phyloP scores from a whole-genome alignment of 1,140 invertebrate genomes.

The Bradynema listronoti region DNA sequence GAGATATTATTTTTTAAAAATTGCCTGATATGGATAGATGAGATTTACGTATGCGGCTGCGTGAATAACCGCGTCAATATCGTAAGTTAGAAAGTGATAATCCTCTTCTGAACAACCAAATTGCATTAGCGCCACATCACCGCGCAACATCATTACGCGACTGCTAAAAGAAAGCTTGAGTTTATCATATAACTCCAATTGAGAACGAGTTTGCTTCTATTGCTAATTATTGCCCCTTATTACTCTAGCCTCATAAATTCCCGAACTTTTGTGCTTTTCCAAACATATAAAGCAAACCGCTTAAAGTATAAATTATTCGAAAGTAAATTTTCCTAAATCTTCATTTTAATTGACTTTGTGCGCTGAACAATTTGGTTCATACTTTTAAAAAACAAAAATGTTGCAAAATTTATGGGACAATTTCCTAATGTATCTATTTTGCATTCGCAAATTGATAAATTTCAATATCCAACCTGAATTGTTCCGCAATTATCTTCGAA shows the following conservation, averaged over 20 bases:
- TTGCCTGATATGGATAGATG: conserved; percentile 61
- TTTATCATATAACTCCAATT: too few relatives aligned
- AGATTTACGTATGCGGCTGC: conserved; percentile 63
- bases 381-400: too few relatives aligned
- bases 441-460: too few relatives aligned
- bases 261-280: too few relatives aligned
- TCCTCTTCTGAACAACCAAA: conserved; percentile 62
- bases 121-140: conserved; percentile 61
- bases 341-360: too few relatives aligned
- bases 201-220: neutral
- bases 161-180: conserved; percentile 47
- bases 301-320: too few relatives aligned
- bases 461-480: conserved; percentile 43
- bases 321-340: too few relatives aligned
- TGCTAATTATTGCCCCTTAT: neutral
- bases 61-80: conserved; percentile 63
- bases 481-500: conserved; percentile 26
- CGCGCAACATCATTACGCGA: conserved; percentile 58
- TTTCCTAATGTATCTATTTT: too few relatives aligned
- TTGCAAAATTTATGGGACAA: conserved; percentile 5
- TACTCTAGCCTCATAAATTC: too few relatives aligned
- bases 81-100: conserved; percentile 60
- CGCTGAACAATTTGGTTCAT: too few relatives aligned
- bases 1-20: conserved; percentile 1
- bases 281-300: too few relatives aligned